Evolutionary conservation across 2,888 invertebrate species (phyloP).

Genomic region (Lycia hirtaria): DNA sequence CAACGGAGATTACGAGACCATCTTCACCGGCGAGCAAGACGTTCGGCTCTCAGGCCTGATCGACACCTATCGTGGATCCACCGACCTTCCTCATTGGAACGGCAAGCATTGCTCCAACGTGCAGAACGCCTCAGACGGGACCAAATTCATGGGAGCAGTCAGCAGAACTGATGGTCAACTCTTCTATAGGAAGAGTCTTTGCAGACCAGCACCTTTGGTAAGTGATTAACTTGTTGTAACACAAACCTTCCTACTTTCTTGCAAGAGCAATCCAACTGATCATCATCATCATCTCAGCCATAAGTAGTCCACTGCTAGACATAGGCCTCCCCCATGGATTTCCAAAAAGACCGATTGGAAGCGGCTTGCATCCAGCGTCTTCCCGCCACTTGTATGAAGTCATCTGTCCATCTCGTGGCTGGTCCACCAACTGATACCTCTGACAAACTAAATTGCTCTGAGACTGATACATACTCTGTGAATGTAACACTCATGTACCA

Average conservation of each 20-base stretch:
- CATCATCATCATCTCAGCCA: too few species aligned
- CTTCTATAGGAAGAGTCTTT: slow-evolving; percentile 94
- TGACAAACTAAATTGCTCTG: too few species aligned
- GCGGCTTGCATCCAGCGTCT: too few species aligned
- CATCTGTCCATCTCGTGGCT: too few species aligned
- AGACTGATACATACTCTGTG: too few species aligned
- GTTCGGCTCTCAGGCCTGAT: slow-evolving; percentile 88
- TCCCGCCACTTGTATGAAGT: too few species aligned
- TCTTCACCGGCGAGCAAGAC: slow-evolving; percentile 89
- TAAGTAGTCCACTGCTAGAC: too few species aligned
- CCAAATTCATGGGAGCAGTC: slow-evolving; percentile 91
- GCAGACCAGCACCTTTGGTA: slow-evolving; percentile 92
- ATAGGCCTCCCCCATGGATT: too few species aligned
- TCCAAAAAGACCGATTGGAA: too few species aligned
- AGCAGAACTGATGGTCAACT: slow-evolving; percentile 88
- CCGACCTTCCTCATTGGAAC: slow-evolving; percentile 91
- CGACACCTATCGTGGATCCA: slow-evolving; percentile 90
- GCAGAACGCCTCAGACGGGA: slow-evolving; percentile 92
- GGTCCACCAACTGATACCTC: too few species aligned
- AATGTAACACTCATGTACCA: too few species aligned
- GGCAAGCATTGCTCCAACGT: slow-evolving; percentile 91
- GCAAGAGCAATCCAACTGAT: too few species aligned
- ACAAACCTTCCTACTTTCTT: neutral
- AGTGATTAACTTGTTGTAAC: slow-evolving; percentile 52
- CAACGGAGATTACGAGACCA: slow-evolving; percentile 91